A percentile compares a stretch with the other conserved stretches of the same genome.
phyloP scores from a whole-genome alignment of 2,888 invertebrate species.

The Isoperla grammatica region DNA sequence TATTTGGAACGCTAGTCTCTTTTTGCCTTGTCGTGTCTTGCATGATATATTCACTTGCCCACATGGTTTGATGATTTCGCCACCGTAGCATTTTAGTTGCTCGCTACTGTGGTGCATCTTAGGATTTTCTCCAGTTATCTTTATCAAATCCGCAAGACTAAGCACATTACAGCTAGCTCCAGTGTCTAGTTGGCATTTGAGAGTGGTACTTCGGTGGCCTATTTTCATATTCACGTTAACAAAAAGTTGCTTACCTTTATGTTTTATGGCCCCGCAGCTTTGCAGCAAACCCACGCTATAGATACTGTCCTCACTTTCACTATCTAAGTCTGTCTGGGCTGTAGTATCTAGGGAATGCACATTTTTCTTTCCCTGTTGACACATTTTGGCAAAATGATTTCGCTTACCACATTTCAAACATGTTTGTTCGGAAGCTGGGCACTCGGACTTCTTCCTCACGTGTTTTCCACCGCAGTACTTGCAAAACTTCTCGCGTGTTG shows the following conservation, averaged over 20 bases:
- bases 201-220: not conserved
- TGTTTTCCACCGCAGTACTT: no score
- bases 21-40: not conserved
- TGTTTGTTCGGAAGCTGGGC: no score
- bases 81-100: not conserved
- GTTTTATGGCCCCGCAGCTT: not conserved
- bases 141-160: not conserved
- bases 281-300: not conserved
- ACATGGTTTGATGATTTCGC: slow-evolving; percentile 1
- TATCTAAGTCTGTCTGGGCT: no score
- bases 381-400: no score
- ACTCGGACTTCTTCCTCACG: no score
- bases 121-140: not conserved
- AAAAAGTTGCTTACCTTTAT: slow-evolving; percentile 1
- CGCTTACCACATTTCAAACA: no score
- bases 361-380: no score
- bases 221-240: not conserved
- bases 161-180: not conserved
- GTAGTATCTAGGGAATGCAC: no score
- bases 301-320: no score
- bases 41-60: not conserved
- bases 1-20: not conserved
- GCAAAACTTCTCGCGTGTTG: no score
- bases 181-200: not conserved
- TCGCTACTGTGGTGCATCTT: not conserved